These are phyloP conservation scores for Cygnus olor DNA, from an alignment of 2,797 vertebrate genomes.

Conservation along the genomic window DNA sequence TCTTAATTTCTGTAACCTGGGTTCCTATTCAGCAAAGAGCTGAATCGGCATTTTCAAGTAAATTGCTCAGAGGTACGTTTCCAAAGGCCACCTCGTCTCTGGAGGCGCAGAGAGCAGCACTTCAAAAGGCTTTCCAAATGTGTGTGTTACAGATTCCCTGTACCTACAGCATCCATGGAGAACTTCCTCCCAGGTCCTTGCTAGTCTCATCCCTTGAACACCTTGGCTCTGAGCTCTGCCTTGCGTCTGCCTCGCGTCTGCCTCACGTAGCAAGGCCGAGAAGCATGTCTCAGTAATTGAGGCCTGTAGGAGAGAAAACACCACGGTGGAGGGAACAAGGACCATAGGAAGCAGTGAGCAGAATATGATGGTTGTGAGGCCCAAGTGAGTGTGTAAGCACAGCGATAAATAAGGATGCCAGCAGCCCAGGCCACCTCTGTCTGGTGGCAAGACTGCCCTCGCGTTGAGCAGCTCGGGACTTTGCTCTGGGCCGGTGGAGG, in stretches of 20 bases:
- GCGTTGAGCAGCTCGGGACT: not conserved
- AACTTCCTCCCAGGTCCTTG: not conserved
- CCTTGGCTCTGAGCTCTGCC: not conserved
- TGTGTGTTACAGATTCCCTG: not conserved
- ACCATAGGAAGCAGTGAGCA: not conserved
- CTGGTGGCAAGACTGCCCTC: fast-evolving
- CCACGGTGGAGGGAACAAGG: not conserved
- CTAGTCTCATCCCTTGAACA: not conserved
- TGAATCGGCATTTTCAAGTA: not conserved
- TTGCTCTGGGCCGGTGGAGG: not conserved
- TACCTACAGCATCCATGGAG: not conserved
- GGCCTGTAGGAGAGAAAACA: not conserved
- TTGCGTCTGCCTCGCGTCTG: not conserved
- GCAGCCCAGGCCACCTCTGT: not conserved
- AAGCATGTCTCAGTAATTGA: not conserved
- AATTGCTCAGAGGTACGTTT: not conserved
- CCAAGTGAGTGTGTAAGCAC: not conserved
- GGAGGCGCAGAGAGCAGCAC: not conserved
- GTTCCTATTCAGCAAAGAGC: not conserved
- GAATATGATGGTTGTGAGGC: not conserved
- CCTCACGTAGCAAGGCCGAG: not conserved
- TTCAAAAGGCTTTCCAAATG: not conserved
- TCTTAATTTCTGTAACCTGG: not conserved
- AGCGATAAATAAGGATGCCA: not conserved
- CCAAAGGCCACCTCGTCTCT: not conserved